Conservation (phyloP, 2,888 invertebrate genomes). For the Agriopis leucophaearia region DNA sequence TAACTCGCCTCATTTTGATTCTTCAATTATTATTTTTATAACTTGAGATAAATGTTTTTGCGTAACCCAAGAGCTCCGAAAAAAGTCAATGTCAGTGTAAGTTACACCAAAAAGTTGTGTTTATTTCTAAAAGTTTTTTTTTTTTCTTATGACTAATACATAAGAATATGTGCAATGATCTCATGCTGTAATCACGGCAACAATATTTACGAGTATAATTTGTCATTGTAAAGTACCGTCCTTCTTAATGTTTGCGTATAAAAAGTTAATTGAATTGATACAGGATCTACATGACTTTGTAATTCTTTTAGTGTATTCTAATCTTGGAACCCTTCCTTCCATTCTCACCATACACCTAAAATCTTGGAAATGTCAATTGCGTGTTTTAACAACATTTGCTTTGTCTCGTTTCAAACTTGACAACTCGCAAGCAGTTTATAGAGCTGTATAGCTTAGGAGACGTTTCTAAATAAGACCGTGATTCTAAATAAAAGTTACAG, state of each 20-base stretch:
- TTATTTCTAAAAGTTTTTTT: slow-evolving; percentile 19
- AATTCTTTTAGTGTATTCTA: background rate
- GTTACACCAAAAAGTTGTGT: slow-evolving; percentile 2
- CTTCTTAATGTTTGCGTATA: slow-evolving; percentile 20
- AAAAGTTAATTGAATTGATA: slow-evolving; percentile 18
- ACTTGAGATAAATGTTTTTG: background rate
- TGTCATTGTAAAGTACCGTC: slow-evolving; percentile 22
- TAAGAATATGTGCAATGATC: slow-evolving; percentile 27
- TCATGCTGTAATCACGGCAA: slow-evolving; percentile 21
- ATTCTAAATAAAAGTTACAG: no score
- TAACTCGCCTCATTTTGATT: background rate
- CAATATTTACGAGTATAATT: slow-evolving; percentile 2
- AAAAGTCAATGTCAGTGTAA: background rate
- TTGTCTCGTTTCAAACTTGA: no score
- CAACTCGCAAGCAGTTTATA: no score
- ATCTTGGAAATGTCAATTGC: no score
- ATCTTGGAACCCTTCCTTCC: no score
- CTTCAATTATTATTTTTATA: background rate
- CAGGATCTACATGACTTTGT: slow-evolving; percentile 5
- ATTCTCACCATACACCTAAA: no score
- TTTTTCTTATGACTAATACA: slow-evolving; percentile 20
- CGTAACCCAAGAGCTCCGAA: background rate
- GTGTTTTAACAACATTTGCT: no score
- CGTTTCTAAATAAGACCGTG: no score
- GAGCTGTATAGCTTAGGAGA: no score